Base-by-base conservation (phyloP, 1,140 invertebrate species). In the Drosophila lowei region DNA sequence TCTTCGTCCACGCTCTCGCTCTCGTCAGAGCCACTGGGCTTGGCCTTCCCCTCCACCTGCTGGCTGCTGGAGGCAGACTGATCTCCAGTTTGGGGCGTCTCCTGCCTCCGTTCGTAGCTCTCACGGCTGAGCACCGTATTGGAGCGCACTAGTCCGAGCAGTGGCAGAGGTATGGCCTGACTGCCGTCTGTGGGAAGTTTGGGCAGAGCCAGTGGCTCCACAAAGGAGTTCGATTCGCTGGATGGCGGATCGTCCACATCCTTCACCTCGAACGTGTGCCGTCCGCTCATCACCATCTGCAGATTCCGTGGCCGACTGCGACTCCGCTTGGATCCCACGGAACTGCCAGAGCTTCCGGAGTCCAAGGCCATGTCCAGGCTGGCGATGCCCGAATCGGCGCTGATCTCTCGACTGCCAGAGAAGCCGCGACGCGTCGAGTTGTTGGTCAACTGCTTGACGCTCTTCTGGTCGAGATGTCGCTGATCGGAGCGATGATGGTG, bases 391-490 rank as follows among this genome's bases (percentile, higher is more conserved):
- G 94, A 94, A 75, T 95, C 94, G 38, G 89, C 83, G 15, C 90
- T 91, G 92, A 94, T 53, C 92, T 94, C 41, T 86, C 92, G 16
- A 91, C 93, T 61, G 89, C 88, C 89, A 0, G 68, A 72, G 72
- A 92, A 89, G 25, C 91, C 90, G 13, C 90, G 93, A 21, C 92
- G 92, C 16, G 91, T 94, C 25, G 91, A 93, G 50, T 93, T 94
- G 68, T 95, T 95, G 0, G 93, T 93, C 4, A 93, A 93, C 65
- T 96, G 96, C 91, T 97, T 97, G 28, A 95, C 95, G 8, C 93
- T 93, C 91, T 96, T 96, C 3, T 93, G 91, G 57, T 96, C 95
- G 28, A 93, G 93, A 30, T 85, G 85, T 16, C 63, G 74, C 28
- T 67, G 79, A 30, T 30, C 30, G 30, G 30, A 30, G 30, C 30